Evolutionary conservation across 2,888 invertebrate species (phyloP).

Genomic region (Aromia moschata): DNA sequence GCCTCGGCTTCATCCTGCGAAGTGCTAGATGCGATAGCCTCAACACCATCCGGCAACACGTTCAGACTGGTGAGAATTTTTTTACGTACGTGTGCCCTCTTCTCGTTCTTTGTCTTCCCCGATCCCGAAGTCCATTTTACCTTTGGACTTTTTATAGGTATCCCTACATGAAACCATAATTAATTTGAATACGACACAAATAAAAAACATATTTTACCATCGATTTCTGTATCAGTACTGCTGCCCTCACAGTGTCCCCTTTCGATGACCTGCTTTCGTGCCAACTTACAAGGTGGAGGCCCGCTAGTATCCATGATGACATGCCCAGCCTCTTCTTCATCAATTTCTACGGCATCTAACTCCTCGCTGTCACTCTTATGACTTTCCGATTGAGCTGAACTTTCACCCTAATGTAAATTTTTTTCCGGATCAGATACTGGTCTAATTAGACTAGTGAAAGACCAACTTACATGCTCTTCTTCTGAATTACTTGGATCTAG

Average conservation of each 20-base stretch:
- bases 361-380: constrained; percentile 65
- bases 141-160: constrained; percentile 50
- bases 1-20: constrained; percentile 66
- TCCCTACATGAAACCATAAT: constrained; percentile 34
- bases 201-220: constrained; percentile 41
- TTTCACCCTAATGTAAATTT: constrained; percentile 67
- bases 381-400: constrained; percentile 67
- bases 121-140: constrained; percentile 43
- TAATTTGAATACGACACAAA: constrained; percentile 6
- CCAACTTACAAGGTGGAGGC: constrained; percentile 67
- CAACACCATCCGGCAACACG: constrained; percentile 65
- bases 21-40: constrained; percentile 65
- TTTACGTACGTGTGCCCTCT: constrained; percentile 65
- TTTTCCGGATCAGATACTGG: background rate
- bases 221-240: constrained; percentile 58
- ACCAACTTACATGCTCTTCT: constrained; percentile 69
- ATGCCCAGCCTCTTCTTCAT: constrained; percentile 62
- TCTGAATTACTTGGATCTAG: constrained; percentile 84
- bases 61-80: constrained; percentile 61
- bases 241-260: constrained; percentile 52
- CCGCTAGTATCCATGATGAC: constrained; percentile 61
- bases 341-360: constrained; percentile 62
- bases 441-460: background rate
- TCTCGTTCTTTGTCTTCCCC: constrained; percentile 59
- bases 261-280: constrained; percentile 51